phyloP scores from a whole-genome alignment of 2,888 invertebrate species.

The Apantesis nais region DNA sequence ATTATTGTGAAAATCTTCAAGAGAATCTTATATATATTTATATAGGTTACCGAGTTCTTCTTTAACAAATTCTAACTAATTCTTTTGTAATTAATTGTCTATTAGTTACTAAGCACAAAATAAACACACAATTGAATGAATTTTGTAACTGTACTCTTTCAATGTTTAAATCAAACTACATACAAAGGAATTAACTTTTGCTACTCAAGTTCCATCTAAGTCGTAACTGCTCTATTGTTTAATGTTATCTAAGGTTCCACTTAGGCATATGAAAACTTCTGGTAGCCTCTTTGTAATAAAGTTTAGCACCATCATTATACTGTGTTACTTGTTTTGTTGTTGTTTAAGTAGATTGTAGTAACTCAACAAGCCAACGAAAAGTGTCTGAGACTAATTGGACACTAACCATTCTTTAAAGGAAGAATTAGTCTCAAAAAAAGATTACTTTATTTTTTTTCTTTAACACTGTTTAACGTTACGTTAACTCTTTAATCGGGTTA shows the following conservation, averaged over 20 bases:
- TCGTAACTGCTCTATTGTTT: not conserved
- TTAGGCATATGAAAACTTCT: constrained; percentile 13
- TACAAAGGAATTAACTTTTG: not conserved
- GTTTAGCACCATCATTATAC: constrained; percentile 5
- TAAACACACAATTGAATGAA: not conserved
- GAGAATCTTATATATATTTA: too few relatives aligned
- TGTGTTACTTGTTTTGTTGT: constrained; percentile 2
- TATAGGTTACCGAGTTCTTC: too few relatives aligned
- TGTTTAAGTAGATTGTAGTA: not conserved
- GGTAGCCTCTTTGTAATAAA: constrained; percentile 5
- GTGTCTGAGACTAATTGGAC: not conserved
- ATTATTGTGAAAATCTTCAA: too few relatives aligned
- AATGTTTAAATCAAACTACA: not conserved
- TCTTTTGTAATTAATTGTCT: too few relatives aligned
- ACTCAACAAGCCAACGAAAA: not conserved
- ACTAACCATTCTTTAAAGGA: not conserved
- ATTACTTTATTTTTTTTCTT: not conserved
- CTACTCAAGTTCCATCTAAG: not conserved
- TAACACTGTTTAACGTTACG: not conserved
- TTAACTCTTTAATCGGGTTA: not conserved
- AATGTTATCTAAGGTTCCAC: not conserved
- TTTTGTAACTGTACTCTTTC: not conserved
- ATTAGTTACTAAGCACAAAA: too few relatives aligned
- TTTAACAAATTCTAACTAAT: too few relatives aligned
- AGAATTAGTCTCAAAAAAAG: not conserved